phyloP scores from a whole-genome alignment of 2,888 invertebrate genomes.

The Chouioia cunea region DNA sequence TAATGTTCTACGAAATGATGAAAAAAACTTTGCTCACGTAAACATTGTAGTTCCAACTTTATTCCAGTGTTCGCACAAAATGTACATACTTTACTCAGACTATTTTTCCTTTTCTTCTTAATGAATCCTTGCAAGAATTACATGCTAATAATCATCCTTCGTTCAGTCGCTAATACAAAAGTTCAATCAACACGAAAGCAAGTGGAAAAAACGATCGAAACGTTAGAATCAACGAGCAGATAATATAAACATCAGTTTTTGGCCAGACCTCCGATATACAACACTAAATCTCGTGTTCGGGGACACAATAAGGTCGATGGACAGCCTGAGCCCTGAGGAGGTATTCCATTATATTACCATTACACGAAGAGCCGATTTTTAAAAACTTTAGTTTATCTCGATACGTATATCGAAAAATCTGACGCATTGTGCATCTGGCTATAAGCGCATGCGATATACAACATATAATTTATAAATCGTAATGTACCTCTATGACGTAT shows the following conservation, averaged over 20 bases:
- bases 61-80: too few species aligned
- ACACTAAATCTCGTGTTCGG: conserved; percentile 71
- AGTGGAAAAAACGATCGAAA: conserved; percentile 44
- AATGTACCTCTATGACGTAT: conserved; percentile 33
- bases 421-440: conserved; percentile 70
- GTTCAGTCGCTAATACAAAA: neutral
- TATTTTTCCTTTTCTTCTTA: too few species aligned
- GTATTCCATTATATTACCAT: conserved; percentile 38
- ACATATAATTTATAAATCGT: conserved; percentile 5
- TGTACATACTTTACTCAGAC: too few species aligned
- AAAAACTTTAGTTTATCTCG: too few species aligned
- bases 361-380: too few species aligned
- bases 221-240: too few species aligned
- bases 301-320: conserved; percentile 66
- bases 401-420: conserved; percentile 59
- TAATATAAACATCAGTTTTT: too few species aligned
- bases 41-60: too few species aligned
- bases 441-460: conserved; percentile 65
- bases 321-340: conserved; percentile 66
- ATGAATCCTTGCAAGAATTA: too few species aligned
- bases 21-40: too few species aligned
- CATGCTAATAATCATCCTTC: too few species aligned
- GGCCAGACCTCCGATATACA: conserved; percentile 66
- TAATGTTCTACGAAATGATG: too few species aligned
- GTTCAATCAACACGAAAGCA: conserved; percentile 36